Evolutionary conservation across 2,113 vertebrate species (phyloP).

Genomic region (Peromyscus californicus): DNA sequence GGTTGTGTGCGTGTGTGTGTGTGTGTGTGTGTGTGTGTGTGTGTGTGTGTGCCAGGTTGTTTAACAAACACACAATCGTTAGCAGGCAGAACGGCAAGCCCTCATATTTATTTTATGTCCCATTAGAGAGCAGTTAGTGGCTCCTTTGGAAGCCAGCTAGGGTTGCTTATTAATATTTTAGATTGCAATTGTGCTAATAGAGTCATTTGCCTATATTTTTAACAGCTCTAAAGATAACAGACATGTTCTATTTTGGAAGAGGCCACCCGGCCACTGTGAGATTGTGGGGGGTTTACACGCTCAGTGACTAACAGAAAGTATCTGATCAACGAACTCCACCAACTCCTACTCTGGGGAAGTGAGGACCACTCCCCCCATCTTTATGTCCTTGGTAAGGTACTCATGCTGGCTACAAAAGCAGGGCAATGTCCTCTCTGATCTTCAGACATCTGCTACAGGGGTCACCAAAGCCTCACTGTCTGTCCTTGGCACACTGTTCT

Average conservation of each 20-base stretch:
- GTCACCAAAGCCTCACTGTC: not conserved
- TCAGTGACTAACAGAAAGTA: accelerated
- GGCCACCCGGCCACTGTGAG: not conserved
- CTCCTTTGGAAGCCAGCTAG: not conserved
- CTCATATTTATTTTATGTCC: not conserved
- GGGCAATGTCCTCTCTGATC: not conserved
- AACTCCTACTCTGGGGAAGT: accelerated
- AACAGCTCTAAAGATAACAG: conserved; percentile 15
- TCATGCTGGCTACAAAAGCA: too few relatives aligned
- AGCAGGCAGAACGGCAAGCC: not conserved
- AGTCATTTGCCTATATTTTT: not conserved
- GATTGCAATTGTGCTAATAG: not conserved
- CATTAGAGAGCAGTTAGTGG: not conserved
- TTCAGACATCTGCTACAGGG: not conserved
- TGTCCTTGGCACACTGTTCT: accelerated
- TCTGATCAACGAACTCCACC: accelerated
- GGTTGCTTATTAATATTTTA: conserved; percentile 62
- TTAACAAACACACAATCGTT: conserved; percentile 13
- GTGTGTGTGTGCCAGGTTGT: not conserved
- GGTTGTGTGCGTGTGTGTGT: not conserved
- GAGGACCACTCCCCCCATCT: not conserved
- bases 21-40: too few relatives aligned
- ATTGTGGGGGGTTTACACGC: accelerated
- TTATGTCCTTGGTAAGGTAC: not conserved
- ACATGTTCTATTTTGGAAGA: conserved; percentile 18